Evolutionary conservation across 1,140 invertebrate species (phyloP).

Genomic region (Solenopsis fugax): DNA sequence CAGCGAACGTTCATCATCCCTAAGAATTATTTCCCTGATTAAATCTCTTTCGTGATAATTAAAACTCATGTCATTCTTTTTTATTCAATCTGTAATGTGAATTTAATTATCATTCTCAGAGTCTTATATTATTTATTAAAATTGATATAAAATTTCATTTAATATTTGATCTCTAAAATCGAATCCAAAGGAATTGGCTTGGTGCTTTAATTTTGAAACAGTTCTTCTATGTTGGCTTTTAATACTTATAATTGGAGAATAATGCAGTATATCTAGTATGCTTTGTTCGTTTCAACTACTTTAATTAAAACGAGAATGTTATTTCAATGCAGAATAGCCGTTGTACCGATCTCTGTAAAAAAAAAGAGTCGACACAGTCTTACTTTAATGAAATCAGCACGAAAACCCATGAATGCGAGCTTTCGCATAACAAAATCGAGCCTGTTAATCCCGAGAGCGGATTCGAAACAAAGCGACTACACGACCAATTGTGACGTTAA

Average conservation of each 20-base stretch:
- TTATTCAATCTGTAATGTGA: no score
- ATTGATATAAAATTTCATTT: neutral
- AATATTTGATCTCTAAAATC: neutral
- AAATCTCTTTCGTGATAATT: conserved; percentile 1
- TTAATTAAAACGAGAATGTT: conserved; percentile 58
- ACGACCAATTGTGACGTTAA: neutral
- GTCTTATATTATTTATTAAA: no score
- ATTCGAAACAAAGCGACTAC: conserved; percentile 19
- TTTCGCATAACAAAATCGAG: conserved; percentile 47
- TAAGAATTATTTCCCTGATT: neutral
- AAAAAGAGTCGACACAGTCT: neutral
- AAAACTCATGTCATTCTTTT: neutral
- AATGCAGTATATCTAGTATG: neutral
- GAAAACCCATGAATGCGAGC: conserved; percentile 4
- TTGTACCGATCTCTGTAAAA: conserved; percentile 24
- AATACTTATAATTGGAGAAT: conserved; percentile 16
- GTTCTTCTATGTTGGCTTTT: neutral
- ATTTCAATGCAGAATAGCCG: conserved; percentile 28
- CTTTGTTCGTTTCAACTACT: conserved; percentile 20
- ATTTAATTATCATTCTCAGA: no score
- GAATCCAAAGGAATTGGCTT: neutral
- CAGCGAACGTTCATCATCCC: neutral
- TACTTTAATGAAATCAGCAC: conserved; percentile 55
- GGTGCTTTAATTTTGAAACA: neutral
- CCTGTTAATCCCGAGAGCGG: neutral